These are phyloP conservation scores for Platichthys flesus DNA, from an alignment of 2,113 vertebrate species.

Conservation along the genomic window DNA sequence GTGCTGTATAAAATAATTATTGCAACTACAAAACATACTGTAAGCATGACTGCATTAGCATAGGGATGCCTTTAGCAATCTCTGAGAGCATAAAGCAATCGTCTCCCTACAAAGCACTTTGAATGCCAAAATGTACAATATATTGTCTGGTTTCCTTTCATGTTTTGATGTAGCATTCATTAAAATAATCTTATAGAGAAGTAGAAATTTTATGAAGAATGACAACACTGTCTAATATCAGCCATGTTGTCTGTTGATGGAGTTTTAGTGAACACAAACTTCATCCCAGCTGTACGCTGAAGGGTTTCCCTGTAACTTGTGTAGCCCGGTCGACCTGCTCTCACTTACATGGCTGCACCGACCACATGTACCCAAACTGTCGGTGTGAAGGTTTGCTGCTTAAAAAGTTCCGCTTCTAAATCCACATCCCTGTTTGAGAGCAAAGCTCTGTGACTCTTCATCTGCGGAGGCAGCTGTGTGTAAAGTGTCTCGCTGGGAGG, in stretches of 20 bases:
- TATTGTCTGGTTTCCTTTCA: no score
- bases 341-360: not conserved
- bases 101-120: no score
- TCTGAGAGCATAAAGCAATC: no score
- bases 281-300: not conserved
- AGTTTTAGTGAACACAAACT: not conserved
- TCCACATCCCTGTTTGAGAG: constrained; percentile 1
- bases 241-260: not conserved
- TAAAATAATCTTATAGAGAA: no score
- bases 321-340: not conserved
- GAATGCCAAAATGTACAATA: no score
- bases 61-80: not conserved
- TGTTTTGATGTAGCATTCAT: no score
- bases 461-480: not conserved
- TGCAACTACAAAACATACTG: no score
- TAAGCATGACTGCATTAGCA: not conserved
- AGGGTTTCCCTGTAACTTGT: not conserved
- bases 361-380: not conserved
- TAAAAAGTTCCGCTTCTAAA: constrained; percentile 4
- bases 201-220: no score
- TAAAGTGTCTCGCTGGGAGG: not conserved
- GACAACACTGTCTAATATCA: no score
- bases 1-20: no score
- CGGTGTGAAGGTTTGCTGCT: constrained; percentile 12
- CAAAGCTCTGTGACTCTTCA: not conserved